Evolutionary conservation across 2,113 vertebrate species (phyloP).

Genomic region (Artemisiospiza belli): DNA sequence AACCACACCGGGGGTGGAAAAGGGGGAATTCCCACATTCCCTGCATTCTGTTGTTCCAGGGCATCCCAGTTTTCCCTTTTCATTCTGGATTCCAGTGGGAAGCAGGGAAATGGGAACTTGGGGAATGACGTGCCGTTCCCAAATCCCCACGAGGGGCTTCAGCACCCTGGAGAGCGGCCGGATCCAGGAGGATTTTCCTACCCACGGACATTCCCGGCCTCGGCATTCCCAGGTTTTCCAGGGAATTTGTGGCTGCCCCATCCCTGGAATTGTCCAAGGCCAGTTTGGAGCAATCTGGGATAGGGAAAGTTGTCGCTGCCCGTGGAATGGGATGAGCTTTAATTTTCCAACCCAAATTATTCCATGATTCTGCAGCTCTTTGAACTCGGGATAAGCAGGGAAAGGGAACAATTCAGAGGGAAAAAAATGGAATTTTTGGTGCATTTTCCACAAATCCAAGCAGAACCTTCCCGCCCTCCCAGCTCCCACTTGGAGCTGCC

Average conservation of each 20-base stretch:
- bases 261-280: neutral
- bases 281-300: neutral
- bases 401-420: neutral
- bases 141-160: neutral
- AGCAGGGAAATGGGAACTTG: fast-evolving
- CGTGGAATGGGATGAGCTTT: fast-evolving
- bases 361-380: fast-evolving
- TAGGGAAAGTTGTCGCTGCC: neutral
- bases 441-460: neutral
- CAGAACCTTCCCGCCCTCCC: neutral
- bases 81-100: neutral
- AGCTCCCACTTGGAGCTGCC: neutral
- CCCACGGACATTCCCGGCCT: neutral
- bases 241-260: neutral
- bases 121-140: fast-evolving
- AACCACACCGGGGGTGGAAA: fast-evolving
- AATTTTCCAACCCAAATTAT: neutral
- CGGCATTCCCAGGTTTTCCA: neutral
- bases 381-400: neutral
- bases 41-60: fast-evolving
- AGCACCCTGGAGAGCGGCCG: slow-evolving; percentile 54
- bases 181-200: neutral
- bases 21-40: neutral
- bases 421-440: neutral
- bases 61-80: neutral